Base-by-base conservation (phyloP, 1,140 invertebrate species). In the Caenorhabditis brenneri region DNA sequence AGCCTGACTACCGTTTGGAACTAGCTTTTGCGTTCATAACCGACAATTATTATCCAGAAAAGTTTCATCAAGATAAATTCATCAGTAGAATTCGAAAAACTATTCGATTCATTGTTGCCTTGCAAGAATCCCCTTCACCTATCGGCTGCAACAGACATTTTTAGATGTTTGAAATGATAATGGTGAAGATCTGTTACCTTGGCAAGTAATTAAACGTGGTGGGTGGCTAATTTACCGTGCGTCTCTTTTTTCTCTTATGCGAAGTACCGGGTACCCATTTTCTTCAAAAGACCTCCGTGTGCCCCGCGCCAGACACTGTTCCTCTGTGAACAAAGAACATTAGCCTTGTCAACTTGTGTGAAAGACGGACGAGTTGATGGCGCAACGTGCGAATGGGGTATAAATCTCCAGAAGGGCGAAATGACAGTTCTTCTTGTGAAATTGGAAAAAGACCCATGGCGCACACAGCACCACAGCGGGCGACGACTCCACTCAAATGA, bases 331-430 rank as follows among this genome's bases (percentile, higher is more conserved):
- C 65, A 74, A 74, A 74, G 65, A 74, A 74, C 65, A 74, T 74
- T 74, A 74, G 65, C 65, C 65, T 74, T 74, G 65, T 74, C 65
- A 74, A 74, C 65, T 46, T 74, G 65, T 42, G 65, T 42, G 39
- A 42, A 42, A 24, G 65, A 24, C 65, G 65, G n/a, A 74, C 65
- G 65, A 42, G 65, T 74, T 39, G 65, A 74, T 74, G 65, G 65
- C 65, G 65, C 36, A 74, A 74, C 22, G 65, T 74, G 65, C 65
- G 65, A 74, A 74, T 74, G 65, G 65, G 65, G 65, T 74, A 74
- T 74, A 74, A 42, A 74, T 74, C 36, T 46, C 65, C n/a, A 27
- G 36, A 55, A 74, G n/a, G 65, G 65, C 36, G 5, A 65, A 74
- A 27, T 74, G 65, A 74, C 65, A 74, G 65, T 74, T n/a, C 36